Evolutionary conservation across 2,888 invertebrate species (phyloP).

Genomic region (Thelaira solivaga): DNA sequence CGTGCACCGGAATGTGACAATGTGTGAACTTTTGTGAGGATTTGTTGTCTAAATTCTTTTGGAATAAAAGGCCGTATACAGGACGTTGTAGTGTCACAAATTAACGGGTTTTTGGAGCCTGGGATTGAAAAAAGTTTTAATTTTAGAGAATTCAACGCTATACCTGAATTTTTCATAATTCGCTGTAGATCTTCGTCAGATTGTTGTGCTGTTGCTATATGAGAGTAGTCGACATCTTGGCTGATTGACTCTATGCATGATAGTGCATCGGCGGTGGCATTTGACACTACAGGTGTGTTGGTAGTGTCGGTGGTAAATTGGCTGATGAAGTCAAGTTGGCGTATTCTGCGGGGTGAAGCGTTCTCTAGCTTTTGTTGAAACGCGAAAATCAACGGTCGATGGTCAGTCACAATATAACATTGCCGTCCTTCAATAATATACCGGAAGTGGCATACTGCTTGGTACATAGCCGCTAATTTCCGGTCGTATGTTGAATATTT

Average conservation of each 20-base stretch:
- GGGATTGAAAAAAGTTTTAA: conserved; percentile 4
- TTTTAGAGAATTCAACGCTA: neutral
- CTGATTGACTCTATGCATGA: conserved; percentile 45
- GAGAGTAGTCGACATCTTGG: neutral
- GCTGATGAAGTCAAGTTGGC: neutral
- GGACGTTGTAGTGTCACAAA: neutral
- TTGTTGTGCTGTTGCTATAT: conserved; percentile 62
- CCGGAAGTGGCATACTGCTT: neutral
- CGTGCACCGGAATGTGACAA: neutral
- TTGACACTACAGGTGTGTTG: conserved; percentile 4
- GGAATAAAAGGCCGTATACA: neutral
- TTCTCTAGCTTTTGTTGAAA: conserved; percentile 22
- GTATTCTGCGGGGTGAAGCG: neutral
- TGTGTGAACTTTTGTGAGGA: neutral
- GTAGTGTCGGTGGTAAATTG: neutral
- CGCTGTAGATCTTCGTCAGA: neutral
- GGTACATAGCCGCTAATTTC: neutral
- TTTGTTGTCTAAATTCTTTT: neutral
- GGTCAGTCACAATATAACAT: conserved; percentile 14
- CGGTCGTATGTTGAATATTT: neutral
- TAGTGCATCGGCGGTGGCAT: conserved; percentile 7
- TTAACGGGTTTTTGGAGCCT: neutral
- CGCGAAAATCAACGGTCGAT: conserved; percentile 13
- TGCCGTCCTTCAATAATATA: neutral
- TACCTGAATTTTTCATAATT: conserved; percentile 8